Base-by-base conservation (phyloP, 2,113 vertebrate species). In the Colistium nudipinnis region DNA sequence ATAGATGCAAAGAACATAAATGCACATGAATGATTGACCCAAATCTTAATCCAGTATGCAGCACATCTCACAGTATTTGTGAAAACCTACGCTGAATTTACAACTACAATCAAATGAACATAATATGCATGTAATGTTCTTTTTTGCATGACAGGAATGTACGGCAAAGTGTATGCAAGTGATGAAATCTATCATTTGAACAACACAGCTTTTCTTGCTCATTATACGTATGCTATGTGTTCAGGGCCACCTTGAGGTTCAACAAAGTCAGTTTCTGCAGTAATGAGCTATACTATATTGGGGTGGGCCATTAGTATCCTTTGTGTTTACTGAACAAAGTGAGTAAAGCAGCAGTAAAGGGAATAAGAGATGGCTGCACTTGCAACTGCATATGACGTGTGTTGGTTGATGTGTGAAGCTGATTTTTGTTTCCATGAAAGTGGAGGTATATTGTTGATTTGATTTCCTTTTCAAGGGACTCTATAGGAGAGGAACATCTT, bases 211-310 rank as follows among this genome's bases (percentile, higher is more conserved):
- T 61, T 74, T 73, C 54, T 62, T 72, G 44, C 66, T 71, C 62
- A 83, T 87, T 78, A 72, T 70, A 60, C 43, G 63, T 43, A 31
- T 76, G 45, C n/a, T n/a, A n/a, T 77, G 69, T 76, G 79, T 74
- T 70, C 33, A 48, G 47, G 52, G 43, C 33, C 52, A 70, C 43
- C 61, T 52, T 65, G 78, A 74, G 79, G 68, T 79, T 84, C 60
- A 67, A 17, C 71, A 41, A 82, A 88, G 80, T 78, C 48, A 82
- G 77, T 54, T 73, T 69, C 78, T 88, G 88, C 76, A 55, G 78
- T 76, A 88, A 87, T 87, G 84, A 83, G 79, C 83, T 85, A 83
- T 84, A 66, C 45, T 45, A 59, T 55, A 22, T 59, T 63, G 78
- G 74, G 82, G 66, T 65, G 78, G 77, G 69, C 74, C 57, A 71